Conservation (phyloP, 2,888 invertebrate species). For the Pasiphila rectangulata region DNA sequence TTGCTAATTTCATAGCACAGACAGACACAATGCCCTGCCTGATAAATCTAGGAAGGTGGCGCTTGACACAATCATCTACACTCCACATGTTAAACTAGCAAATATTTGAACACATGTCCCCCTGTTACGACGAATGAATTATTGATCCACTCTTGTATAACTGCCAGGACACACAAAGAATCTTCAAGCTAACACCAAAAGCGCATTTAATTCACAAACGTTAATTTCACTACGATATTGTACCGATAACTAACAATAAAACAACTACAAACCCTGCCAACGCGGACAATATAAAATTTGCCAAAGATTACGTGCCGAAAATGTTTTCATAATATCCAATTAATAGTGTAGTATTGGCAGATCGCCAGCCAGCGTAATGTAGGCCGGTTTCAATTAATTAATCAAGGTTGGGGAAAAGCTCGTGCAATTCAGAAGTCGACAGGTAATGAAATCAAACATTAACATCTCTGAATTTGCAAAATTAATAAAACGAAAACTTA, state of each 20-base stretch:
- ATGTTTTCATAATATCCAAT: constrained; percentile 66
- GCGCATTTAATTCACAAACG: constrained; percentile 37
- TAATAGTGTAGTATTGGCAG: constrained; percentile 62
- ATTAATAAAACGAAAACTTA: too few relatives aligned
- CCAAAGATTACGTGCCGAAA: constrained; percentile 56
- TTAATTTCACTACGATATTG: constrained; percentile 42
- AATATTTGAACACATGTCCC: neutral
- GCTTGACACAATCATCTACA: neutral
- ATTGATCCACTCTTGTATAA: neutral
- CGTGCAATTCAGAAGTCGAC: neutral
- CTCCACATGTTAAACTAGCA: neutral
- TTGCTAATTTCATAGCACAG: neutral
- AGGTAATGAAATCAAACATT: too few relatives aligned
- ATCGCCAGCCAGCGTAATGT: constrained; percentile 56
- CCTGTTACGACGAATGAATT: neutral
- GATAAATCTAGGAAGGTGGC: neutral
- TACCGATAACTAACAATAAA: constrained; percentile 45
- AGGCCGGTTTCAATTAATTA: constrained; percentile 50
- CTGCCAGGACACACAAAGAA: neutral
- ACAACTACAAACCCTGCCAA: constrained; percentile 46
- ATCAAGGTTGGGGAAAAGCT: constrained; percentile 34
- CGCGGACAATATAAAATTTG: constrained; percentile 57
- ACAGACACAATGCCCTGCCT: neutral
- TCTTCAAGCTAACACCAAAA: neutral
- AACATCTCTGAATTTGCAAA: too few relatives aligned